phyloP scores from a whole-genome alignment of 2,888 invertebrate genomes.

The Aphodius sticticus region DNA sequence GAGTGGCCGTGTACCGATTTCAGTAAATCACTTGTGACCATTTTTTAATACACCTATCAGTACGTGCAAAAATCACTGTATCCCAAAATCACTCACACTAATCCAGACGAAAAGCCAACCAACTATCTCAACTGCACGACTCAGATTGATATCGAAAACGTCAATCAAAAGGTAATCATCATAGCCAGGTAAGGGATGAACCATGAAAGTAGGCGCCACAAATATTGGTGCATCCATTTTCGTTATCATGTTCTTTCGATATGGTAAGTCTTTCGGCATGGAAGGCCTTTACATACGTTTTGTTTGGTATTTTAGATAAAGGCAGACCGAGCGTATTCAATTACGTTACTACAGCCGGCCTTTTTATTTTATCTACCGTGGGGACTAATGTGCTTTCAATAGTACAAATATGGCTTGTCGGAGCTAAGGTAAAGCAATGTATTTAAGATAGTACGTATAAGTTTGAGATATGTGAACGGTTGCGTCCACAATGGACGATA shows the following conservation, averaged over 20 bases:
- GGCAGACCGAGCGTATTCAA: background rate
- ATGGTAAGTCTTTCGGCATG: background rate
- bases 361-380: background rate
- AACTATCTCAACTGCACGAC: background rate
- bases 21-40: background rate
- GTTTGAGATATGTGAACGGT: background rate
- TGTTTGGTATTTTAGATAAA: constrained; percentile 4
- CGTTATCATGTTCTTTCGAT: background rate
- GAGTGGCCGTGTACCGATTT: background rate
- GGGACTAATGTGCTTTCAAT: constrained; percentile 4
- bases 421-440: background rate
- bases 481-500: background rate
- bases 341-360: background rate
- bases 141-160: background rate
- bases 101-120: background rate
- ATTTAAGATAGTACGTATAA: constrained; percentile 4
- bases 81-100: background rate
- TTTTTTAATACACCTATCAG: background rate
- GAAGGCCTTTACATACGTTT: background rate
- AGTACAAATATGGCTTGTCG: constrained; percentile 4
- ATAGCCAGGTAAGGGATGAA: background rate
- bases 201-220: background rate
- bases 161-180: background rate
- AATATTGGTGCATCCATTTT: background rate
- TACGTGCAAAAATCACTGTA: background rate